phyloP scores from a whole-genome alignment of 1,140 invertebrate genomes.

The Potamilus streckersoni region DNA sequence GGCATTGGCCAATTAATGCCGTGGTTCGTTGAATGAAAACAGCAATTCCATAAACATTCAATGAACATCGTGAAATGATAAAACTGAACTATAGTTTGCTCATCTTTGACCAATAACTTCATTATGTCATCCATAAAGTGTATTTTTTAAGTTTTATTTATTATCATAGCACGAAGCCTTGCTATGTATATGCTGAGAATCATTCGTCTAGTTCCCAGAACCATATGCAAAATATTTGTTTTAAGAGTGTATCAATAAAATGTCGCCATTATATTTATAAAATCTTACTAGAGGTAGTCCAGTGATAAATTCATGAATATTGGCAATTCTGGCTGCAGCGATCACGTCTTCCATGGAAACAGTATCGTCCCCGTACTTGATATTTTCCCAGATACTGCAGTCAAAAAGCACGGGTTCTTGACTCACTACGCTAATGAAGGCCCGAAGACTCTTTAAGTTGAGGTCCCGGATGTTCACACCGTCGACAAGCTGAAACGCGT shows the following conservation, averaged over 20 bases:
- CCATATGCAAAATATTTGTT: background rate
- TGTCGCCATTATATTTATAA: background rate
- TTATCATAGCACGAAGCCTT: constrained; percentile 26
- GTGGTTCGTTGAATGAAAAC: too few relatives aligned
- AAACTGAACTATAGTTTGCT: too few relatives aligned
- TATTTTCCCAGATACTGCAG: constrained; percentile 87
- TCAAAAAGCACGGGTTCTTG: constrained; percentile 92
- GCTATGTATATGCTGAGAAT: background rate
- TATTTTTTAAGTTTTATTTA: background rate
- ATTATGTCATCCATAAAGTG: too few relatives aligned
- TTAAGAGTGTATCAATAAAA: constrained; percentile 6
- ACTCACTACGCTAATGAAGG: constrained; percentile 79
- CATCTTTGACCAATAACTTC: too few relatives aligned
- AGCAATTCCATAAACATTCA: too few relatives aligned
- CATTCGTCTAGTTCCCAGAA: background rate
- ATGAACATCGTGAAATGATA: too few relatives aligned
- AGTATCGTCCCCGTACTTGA: constrained; percentile 82
- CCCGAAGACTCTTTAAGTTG: constrained; percentile 69
- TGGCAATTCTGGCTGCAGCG: constrained; percentile 83
- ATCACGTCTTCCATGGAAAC: constrained; percentile 80
- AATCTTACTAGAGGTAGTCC: constrained; percentile 74
- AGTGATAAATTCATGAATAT: constrained; percentile 87
- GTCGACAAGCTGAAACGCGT: constrained; percentile 72
- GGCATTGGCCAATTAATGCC: too few relatives aligned
- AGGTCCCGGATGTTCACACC: constrained; percentile 65